Conservation (phyloP, 2,888 invertebrate species). For the Hemistola chrysoprasaria region DNA sequence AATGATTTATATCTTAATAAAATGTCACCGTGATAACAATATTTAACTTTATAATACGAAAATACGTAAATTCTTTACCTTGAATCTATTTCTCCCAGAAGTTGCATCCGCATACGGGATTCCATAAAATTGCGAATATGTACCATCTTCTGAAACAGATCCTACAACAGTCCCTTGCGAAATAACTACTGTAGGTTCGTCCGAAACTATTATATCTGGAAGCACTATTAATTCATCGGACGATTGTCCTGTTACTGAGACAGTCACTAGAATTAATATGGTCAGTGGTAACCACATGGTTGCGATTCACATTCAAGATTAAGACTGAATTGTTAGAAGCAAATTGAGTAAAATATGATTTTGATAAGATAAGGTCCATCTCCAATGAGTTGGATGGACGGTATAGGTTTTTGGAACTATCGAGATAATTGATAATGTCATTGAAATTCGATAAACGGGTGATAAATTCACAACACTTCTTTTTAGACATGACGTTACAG, state of each 20-base stretch:
- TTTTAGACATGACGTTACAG: background rate
- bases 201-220: background rate
- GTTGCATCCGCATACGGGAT: slow-evolving; percentile 71
- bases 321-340: slow-evolving; percentile 33
- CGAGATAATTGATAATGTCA: slow-evolving; percentile 9
- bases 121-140: slow-evolving; percentile 58
- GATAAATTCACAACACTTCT: background rate
- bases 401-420: slow-evolving; percentile 2
- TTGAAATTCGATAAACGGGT: slow-evolving; percentile 16
- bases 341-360: slow-evolving; percentile 18
- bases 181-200: slow-evolving; percentile 41
- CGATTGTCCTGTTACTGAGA: slow-evolving; percentile 32
- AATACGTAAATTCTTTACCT: slow-evolving; percentile 50
- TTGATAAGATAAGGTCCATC: slow-evolving; percentile 36
- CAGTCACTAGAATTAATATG: slow-evolving; percentile 30
- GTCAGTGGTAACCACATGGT: slow-evolving; percentile 44
- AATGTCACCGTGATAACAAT: background rate
- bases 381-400: slow-evolving; percentile 2
- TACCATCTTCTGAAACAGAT: slow-evolving; percentile 40
- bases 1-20: slow-evolving; percentile 1
- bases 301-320: slow-evolving; percentile 26
- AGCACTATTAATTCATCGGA: slow-evolving; percentile 2
- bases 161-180: slow-evolving; percentile 58
- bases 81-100: slow-evolving; percentile 60
- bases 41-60: background rate